Evolutionary conservation across 1,140 invertebrate genomes (phyloP).

Genomic region (Calliopsis andreniformis): DNA sequence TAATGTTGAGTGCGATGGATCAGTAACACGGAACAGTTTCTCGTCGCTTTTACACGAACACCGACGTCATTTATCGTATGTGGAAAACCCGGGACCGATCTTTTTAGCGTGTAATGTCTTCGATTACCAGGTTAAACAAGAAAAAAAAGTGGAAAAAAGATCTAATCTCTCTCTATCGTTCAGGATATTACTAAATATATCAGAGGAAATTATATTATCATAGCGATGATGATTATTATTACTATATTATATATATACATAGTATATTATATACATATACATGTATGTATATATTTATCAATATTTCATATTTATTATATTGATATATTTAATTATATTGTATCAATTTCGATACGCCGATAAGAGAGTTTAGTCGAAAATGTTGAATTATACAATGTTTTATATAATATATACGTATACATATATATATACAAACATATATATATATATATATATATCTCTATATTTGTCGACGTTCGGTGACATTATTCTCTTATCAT

Average conservation of each 20-base stretch:
- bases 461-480: conserved; percentile 58
- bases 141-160: conserved; percentile 39
- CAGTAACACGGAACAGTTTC: not conserved
- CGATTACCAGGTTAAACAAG: conserved; percentile 18
- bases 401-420: conserved; percentile 49
- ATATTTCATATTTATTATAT: conserved; percentile 72
- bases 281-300: conserved; percentile 55
- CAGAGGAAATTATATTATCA: conserved; percentile 41
- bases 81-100: conserved; percentile 52
- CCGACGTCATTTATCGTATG: conserved; percentile 17
- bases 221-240: conserved; percentile 45
- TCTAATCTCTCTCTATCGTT: conserved; percentile 56
- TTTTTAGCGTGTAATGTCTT: conserved; percentile 57
- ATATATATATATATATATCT: conserved; percentile 43
- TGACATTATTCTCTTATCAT: conserved; percentile 56
- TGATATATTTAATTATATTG: conserved; percentile 68
- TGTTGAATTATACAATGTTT: conserved; percentile 65
- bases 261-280: conserved; percentile 31
- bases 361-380: conserved; percentile 58
- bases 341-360: conserved; percentile 62
- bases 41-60: conserved; percentile 34
- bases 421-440: conserved; percentile 36
- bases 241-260: conserved; percentile 44
- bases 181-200: conserved; percentile 58
- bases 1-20: not conserved